Evolutionary conservation across 2,113 vertebrate species (phyloP).

Genomic region (Thamnophis sirtalis): DNA sequence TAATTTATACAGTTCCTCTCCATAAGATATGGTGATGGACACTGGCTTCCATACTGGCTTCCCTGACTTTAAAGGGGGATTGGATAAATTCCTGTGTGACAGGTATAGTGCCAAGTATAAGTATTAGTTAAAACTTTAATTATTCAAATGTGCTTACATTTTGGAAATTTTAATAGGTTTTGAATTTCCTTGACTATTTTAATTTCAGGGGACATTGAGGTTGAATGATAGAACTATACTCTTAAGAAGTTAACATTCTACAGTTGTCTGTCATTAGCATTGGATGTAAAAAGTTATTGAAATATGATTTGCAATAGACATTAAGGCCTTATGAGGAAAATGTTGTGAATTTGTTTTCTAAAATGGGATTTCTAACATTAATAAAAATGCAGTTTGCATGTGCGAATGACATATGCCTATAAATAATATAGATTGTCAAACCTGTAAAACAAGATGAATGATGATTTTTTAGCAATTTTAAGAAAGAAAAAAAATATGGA

Average conservation of each 20-base stretch:
- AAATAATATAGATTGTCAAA: slow-evolving; percentile 41
- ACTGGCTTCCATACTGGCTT: neutral
- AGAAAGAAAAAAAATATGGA: slow-evolving; percentile 35
- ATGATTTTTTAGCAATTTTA: neutral
- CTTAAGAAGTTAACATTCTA: neutral
- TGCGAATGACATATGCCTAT: neutral
- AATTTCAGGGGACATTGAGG: neutral
- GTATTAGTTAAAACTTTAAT: neutral
- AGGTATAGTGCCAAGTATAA: neutral
- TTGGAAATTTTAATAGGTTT: neutral
- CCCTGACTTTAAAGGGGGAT: neutral
- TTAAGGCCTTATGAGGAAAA: neutral
- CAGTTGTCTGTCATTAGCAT: neutral
- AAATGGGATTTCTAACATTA: neutral
- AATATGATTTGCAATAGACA: neutral
- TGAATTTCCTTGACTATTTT: neutral
- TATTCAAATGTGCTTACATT: neutral
- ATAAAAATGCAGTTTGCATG: neutral
- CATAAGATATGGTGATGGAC: neutral
- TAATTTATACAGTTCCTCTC: neutral
- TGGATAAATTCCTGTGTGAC: neutral
- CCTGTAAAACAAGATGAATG: slow-evolving; percentile 27
- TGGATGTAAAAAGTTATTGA: neutral
- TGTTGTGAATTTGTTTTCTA: neutral
- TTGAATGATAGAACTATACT: neutral